phyloP scores from a whole-genome alignment of 1,140 invertebrate genomes.

The Trachelipus rathkii region DNA sequence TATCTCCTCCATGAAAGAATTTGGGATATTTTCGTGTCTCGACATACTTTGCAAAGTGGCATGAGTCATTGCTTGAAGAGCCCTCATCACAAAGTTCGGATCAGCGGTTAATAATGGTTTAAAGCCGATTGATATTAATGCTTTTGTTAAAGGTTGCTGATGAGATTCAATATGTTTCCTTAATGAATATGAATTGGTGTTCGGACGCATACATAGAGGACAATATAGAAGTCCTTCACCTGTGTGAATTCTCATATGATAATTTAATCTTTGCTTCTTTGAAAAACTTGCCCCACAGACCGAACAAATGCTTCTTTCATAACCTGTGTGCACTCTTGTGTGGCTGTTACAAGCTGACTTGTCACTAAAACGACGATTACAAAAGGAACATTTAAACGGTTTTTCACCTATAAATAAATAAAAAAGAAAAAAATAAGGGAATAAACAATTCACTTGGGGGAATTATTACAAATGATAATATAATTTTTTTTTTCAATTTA shows the following conservation, averaged over 20 bases:
- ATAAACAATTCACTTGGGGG: background rate
- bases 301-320: conserved; percentile 54
- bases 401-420: conserved; percentile 41
- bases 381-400: conserved; percentile 57
- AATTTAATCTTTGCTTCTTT: conserved; percentile 49
- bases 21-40: background rate
- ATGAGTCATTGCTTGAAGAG: conserved; percentile 24
- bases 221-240: conserved; percentile 48
- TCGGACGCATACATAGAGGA: conserved; percentile 27
- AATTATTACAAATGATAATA: too few relatives aligned
- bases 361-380: conserved; percentile 56
- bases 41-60: conserved; percentile 4
- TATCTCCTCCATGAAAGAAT: background rate
- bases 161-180: conserved; percentile 34
- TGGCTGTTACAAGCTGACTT: conserved; percentile 59
- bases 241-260: conserved; percentile 49
- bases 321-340: conserved; percentile 55
- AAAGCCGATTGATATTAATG: background rate
- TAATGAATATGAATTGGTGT: conserved; percentile 29
- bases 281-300: conserved; percentile 57
- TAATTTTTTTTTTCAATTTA: too few relatives aligned
- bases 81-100: conserved; percentile 18
- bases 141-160: conserved; percentile 20
- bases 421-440: conserved; percentile 4
- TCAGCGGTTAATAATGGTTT: background rate